Conservation (phyloP, 1,140 invertebrate species). For the Drosophila chauvacae region DNA sequence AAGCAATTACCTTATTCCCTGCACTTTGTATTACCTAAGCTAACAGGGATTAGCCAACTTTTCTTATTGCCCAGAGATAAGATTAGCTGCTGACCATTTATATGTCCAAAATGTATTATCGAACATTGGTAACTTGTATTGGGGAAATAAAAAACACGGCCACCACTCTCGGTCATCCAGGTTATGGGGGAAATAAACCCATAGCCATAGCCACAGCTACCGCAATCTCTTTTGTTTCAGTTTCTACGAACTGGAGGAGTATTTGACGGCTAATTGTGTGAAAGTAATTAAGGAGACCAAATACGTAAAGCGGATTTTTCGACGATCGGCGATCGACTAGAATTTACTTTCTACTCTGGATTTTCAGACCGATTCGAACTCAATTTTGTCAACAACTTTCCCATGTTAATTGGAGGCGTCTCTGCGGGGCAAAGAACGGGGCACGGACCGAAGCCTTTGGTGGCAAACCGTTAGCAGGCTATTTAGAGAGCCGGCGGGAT, state of each 20-base stretch:
- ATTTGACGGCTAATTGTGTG: slow-evolving; percentile 55
- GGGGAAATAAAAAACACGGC: slow-evolving; percentile 26
- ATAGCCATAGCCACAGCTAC: slow-evolving; percentile 4
- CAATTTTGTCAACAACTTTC: slow-evolving; percentile 82
- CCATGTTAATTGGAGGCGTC: slow-evolving; percentile 66
- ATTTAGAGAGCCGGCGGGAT: slow-evolving; percentile 50
- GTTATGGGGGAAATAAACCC: slow-evolving; percentile 34
- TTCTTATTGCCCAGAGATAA: slow-evolving; percentile 12
- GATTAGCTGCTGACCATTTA: slow-evolving; percentile 9
- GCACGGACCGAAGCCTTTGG: slow-evolving; percentile 6
- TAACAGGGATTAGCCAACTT: slow-evolving; percentile 17
- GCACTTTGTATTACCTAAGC: slow-evolving; percentile 8
- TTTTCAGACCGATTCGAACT: slow-evolving; percentile 45
- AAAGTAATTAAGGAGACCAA: slow-evolving; percentile 64
- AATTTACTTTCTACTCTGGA: slow-evolving; percentile 83
- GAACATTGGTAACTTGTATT: slow-evolving; percentile 3
- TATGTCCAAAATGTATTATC: slow-evolving; percentile 17
- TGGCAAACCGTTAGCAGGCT: slow-evolving; percentile 65
- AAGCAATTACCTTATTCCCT: not conserved
- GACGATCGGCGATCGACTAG: slow-evolving; percentile 29
- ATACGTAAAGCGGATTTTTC: slow-evolving; percentile 69
- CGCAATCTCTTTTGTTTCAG: slow-evolving; percentile 20
- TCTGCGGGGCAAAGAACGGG: slow-evolving; percentile 57
- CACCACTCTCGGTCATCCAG: not conserved
- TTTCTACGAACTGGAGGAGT: slow-evolving; percentile 19